phyloP scores from a whole-genome alignment of 2,113 vertebrate genomes.

The Dipodomys ordii region DNA sequence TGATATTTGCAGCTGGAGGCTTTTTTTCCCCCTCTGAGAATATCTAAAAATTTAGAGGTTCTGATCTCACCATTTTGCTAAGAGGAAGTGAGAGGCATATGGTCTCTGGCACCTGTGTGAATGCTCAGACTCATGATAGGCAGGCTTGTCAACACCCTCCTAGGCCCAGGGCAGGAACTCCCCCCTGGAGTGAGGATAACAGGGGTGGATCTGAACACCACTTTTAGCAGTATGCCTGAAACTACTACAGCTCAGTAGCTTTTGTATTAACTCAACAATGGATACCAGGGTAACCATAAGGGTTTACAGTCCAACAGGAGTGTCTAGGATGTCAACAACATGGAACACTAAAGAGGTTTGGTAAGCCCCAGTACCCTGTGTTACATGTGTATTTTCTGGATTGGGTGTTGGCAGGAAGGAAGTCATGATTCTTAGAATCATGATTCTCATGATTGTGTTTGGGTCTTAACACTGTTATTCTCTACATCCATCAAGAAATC shows the following conservation, averaged over 20 bases:
- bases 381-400: background rate
- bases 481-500: background rate
- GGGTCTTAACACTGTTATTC: background rate
- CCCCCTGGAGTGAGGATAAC: background rate
- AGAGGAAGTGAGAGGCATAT: background rate
- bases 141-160: too few relatives aligned
- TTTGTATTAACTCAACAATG: background rate
- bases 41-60: constrained; percentile 41
- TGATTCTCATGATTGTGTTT: background rate
- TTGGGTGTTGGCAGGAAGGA: background rate
- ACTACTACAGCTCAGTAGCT: background rate
- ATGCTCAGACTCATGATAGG: background rate
- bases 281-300: background rate
- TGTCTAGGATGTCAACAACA: background rate
- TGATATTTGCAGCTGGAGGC: background rate
- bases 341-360: background rate
- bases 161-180: background rate
- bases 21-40: background rate
- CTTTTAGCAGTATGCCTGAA: background rate
- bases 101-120: background rate
- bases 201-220: background rate
- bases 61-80: background rate
- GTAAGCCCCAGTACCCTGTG: background rate
- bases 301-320: background rate
- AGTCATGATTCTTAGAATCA: background rate